Percentiles rank a stretch among this genome's conserved stretches.
Conservation (phyloP, 2,888 invertebrate species). For the Lithophane socia region DNA sequence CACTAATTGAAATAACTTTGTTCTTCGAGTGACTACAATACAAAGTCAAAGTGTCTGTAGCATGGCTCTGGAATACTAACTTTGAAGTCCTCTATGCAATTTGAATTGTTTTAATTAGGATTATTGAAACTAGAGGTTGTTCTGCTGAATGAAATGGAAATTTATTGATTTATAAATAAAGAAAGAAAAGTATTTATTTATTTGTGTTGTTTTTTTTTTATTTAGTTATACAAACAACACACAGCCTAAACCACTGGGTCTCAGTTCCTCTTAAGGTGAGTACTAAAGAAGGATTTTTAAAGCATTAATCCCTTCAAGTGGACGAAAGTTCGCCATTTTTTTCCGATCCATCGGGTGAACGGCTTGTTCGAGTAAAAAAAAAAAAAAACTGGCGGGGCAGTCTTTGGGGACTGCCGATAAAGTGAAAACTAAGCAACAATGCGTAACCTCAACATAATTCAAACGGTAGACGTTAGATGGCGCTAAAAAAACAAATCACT, state of each 20-base stretch:
- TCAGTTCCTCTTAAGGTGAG: no score
- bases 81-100: constrained; percentile 39
- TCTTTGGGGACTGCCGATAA: no score
- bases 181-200: no score
- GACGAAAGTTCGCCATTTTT: background rate
- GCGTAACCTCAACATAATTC: no score
- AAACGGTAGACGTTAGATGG: no score
- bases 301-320: no score
- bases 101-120: constrained; percentile 25
- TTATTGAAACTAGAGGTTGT: constrained; percentile 2
- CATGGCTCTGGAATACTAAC: background rate
- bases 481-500: no score
- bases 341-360: background rate
- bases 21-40: constrained; percentile 10
- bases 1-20: constrained; percentile 41
- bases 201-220: no score
- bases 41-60: constrained; percentile 16
- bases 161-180: background rate
- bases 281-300: no score
- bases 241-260: no score
- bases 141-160: background rate
- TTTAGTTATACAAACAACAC: no score
- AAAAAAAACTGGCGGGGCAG: background rate
- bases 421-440: no score
- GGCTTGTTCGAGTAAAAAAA: background rate